These are phyloP conservation scores for Brotogeris chrysoptera DNA, from an alignment of 2,797 vertebrate genomes.

Conservation along the genomic window DNA sequence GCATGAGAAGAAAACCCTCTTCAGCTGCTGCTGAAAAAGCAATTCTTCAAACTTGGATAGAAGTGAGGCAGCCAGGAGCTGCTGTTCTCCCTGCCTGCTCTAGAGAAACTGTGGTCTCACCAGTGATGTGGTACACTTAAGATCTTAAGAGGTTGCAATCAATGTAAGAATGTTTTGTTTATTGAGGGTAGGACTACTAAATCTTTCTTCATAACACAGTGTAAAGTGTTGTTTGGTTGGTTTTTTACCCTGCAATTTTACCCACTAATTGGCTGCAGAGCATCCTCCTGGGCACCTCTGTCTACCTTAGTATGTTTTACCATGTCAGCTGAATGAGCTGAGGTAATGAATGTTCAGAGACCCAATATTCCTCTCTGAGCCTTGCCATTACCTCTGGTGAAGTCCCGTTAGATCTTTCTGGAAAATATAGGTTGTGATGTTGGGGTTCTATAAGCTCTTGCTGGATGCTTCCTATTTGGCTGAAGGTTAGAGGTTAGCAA, in stretches of 20 bases:
- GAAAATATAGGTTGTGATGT: not conserved
- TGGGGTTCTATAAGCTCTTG: not conserved
- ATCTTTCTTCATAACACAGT: not conserved
- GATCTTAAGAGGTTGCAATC: not conserved
- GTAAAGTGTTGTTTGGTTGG: not conserved
- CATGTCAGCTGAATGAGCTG: not conserved
- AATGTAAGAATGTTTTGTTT: not conserved
- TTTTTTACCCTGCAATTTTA: not conserved
- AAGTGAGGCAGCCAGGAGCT: not conserved
- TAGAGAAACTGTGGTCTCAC: not conserved
- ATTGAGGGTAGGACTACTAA: not conserved
- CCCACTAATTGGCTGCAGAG: not conserved
- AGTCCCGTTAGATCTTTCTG: not conserved
- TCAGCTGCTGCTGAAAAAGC: not conserved
- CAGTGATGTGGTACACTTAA: not conserved
- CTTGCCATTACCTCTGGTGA: not conserved
- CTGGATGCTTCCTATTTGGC: not conserved
- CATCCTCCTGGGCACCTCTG: not conserved
- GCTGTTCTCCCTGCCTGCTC: not conserved
- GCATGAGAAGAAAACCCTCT: not conserved
- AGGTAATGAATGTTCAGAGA: not conserved
- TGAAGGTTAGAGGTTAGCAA: not conserved
- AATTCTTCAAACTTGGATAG: not conserved
- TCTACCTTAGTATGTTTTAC: not conserved
- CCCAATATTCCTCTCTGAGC: not conserved